Base-by-base conservation (phyloP, 2,797 vertebrate species). In the Propithecus perrieri region DNA sequence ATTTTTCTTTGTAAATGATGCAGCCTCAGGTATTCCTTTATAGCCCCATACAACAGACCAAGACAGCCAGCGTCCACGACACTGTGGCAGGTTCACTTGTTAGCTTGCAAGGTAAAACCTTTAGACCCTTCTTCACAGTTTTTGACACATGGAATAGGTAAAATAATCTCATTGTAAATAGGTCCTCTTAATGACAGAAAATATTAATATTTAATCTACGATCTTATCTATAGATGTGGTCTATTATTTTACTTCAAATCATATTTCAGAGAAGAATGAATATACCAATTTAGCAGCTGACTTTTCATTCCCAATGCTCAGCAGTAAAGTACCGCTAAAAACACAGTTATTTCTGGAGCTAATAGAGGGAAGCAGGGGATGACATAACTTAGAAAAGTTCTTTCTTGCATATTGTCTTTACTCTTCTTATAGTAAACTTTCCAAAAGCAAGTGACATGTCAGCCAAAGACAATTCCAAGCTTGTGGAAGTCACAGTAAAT, bases 401-500 rank as follows among this genome's bases (percentile, higher is more conserved):
- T 55, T 95, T 84, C 13, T 72, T 85, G 75, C 67, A 26, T 80
- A 35, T 96, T 97, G 53, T 46, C 75, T 98, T 98, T 97, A 95
- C 98, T 97, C 90, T 97, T 93, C 84, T 92, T 76, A 90, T 67
- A 57, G 91, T 89, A 50, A 7, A 28, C 97, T 98, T 97, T 84
- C 13, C 93, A 35, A 97, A 97, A 97, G 91, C 91, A 95, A 93
- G 24, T 35, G 17, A n/a, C 57, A 61, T 59, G 26, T 50, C n/a
- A 57, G 20, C 13, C 72, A 85, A 95, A 94, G 33, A 84, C 11
- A 87, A 78, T 76, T 59, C 17, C 6, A 96, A 33, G 88, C 95
- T 95, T 93, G 67, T 96, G 94, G 94, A 96, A 95, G 90, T 67
- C 61, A 61, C 38, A 46, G 22, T 55, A 95, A 97, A 83, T 35